Conservation (phyloP, 2,113 vertebrate genomes). For the Proteles cristata region DNA sequence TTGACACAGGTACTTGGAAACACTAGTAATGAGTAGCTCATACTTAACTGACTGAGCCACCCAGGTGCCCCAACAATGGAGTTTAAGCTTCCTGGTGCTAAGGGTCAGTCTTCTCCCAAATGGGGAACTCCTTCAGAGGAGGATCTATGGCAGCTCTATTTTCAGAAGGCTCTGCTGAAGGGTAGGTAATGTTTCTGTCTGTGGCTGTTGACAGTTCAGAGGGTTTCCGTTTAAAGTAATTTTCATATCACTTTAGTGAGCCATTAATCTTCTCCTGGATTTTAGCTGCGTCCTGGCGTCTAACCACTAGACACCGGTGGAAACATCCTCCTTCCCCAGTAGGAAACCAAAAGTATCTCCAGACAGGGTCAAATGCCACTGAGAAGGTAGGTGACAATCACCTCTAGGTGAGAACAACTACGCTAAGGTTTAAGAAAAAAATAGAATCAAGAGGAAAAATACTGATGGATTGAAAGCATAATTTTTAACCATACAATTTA, state of each 20-base stretch:
- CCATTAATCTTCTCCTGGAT: background rate
- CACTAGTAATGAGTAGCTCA: background rate
- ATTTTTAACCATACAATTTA: conserved; percentile 4
- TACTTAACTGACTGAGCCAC: no score
- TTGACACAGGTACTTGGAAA: background rate
- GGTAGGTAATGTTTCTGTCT: conserved; percentile 6
- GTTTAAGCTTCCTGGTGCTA: background rate
- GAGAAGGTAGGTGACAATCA: background rate
- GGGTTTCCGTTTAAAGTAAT: conserved; percentile 32
- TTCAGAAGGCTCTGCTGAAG: background rate
- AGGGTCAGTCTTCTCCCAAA: background rate
- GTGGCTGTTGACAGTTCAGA: background rate
- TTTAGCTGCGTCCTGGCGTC: background rate
- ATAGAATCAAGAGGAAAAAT: background rate
- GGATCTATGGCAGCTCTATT: background rate
- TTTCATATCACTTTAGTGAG: background rate
- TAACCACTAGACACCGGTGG: background rate
- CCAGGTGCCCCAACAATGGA: background rate
- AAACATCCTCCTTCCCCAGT: background rate
- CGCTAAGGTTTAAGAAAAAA: background rate
- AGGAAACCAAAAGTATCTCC: background rate
- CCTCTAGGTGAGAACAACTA: background rate
- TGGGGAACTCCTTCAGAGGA: background rate
- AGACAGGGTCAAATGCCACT: background rate
- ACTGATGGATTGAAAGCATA: background rate